A percentile compares a stretch with the other conserved stretches of the same genome.
Conservation (phyloP, 1,140 invertebrate species). For the Drosophila repleta region DNA sequence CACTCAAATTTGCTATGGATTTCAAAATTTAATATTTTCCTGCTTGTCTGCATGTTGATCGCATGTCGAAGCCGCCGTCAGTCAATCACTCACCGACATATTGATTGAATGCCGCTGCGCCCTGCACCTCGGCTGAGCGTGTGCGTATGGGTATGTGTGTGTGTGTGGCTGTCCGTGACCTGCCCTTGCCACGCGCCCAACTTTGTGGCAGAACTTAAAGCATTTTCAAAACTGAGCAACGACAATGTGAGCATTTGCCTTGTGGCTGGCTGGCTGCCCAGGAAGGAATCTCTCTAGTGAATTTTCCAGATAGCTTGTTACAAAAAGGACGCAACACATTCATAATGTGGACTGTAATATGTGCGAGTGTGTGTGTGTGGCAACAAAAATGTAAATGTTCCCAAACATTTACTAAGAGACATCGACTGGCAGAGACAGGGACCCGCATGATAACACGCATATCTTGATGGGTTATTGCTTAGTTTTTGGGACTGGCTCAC, state of each 20-base stretch:
- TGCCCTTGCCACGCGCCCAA: constrained; percentile 3
- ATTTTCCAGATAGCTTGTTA: constrained; percentile 68
- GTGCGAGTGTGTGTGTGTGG: constrained; percentile 11
- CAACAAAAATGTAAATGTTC: constrained; percentile 36
- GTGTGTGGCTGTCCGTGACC: too few species aligned
- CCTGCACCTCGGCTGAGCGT: constrained; percentile 20
- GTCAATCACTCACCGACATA: constrained; percentile 47
- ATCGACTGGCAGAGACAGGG: constrained; percentile 34
- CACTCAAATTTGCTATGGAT: constrained; percentile 1
- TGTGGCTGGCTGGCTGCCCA: constrained; percentile 48
- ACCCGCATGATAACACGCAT: constrained; percentile 71
- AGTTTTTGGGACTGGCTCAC: constrained; percentile 54
- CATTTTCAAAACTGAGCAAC: constrained; percentile 47
- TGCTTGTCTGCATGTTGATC: constrained; percentile 2
- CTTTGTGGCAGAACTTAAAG: constrained; percentile 63
- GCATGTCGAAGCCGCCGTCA: constrained; percentile 21
- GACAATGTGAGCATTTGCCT: constrained; percentile 30
- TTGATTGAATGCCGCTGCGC: constrained; percentile 46
- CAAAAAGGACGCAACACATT: constrained; percentile 31
- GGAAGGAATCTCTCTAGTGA: constrained; percentile 60
- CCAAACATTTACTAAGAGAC: constrained; percentile 48
- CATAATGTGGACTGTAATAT: constrained; percentile 26
- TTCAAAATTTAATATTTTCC: not conserved
- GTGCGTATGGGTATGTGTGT: too few species aligned
- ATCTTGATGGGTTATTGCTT: constrained; percentile 75